These are phyloP conservation scores for Calycopis cecrops DNA, from an alignment of 1,140 invertebrate species.

Conservation along the genomic window DNA sequence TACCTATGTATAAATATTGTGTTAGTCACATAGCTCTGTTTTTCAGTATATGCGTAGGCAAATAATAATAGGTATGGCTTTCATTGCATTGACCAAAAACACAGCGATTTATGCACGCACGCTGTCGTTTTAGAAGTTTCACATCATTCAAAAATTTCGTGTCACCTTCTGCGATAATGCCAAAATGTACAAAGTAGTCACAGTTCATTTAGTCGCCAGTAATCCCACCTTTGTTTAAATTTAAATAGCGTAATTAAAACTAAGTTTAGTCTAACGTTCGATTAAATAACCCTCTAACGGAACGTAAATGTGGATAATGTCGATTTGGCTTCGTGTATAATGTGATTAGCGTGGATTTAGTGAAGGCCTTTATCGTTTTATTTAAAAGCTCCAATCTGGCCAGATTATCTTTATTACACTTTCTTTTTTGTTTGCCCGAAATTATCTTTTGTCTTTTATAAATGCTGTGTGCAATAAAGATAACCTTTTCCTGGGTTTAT, in stretches of 20 bases:
- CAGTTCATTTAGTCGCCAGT: background rate
- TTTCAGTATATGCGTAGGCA: no score
- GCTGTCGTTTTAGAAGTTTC: no score
- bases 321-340: constrained; percentile 40
- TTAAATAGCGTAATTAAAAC: constrained; percentile 7
- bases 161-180: no score
- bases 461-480: constrained; percentile 1
- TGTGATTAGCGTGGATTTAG: constrained; percentile 35
- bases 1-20: no score
- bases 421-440: constrained; percentile 6
- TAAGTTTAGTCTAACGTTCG: constrained; percentile 17
- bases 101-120: no score
- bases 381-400: constrained; percentile 9
- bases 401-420: constrained; percentile 9
- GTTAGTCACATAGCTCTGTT: no score
- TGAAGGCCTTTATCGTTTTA: constrained; percentile 18
- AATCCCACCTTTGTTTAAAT: constrained; percentile 10
- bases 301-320: constrained; percentile 25
- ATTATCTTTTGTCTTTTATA: constrained; percentile 3
- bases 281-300: constrained; percentile 28
- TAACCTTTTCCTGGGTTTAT: no score
- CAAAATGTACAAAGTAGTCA: no score
- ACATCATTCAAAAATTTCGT: no score
- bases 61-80: no score
- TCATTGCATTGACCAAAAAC: no score